Percentiles rank a stretch among this genome's conserved stretches.
phyloP scores from a whole-genome alignment of 2,113 vertebrate genomes.

The Corythornis madagascariensis region DNA sequence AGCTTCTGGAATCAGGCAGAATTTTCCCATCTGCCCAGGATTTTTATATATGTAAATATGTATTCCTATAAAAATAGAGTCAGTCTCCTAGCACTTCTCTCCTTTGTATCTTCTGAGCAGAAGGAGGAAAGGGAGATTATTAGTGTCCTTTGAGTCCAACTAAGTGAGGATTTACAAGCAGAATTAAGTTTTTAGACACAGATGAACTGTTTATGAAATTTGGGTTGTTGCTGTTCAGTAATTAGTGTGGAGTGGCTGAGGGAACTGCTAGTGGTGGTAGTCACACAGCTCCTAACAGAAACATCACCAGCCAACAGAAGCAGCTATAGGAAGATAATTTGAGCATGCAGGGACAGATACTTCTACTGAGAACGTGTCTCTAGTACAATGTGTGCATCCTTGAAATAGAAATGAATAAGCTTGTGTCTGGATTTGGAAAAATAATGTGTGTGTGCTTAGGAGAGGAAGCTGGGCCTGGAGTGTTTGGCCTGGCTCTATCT shows the following conservation, averaged over 20 bases:
- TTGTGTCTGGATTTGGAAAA: neutral
- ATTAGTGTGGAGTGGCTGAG: neutral
- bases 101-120: neutral
- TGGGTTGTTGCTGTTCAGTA: neutral
- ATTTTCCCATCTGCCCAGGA: neutral
- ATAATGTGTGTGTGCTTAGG: neutral
- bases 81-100: neutral
- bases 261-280: neutral
- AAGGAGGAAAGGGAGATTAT: neutral
- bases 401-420: conserved; percentile 15
- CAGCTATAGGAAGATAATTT: neutral
- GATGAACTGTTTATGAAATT: neutral
- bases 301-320: neutral
- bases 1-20: neutral
- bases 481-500: neutral
- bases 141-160: neutral
- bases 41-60: neutral
- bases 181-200: neutral
- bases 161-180: neutral
- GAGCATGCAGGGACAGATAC: neutral
- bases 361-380: neutral
- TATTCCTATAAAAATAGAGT: neutral
- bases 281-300: neutral
- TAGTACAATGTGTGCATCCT: neutral
- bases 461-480: neutral